Conservation (phyloP, 2,888 invertebrate species). For the Drosophila kuntzei region DNA sequence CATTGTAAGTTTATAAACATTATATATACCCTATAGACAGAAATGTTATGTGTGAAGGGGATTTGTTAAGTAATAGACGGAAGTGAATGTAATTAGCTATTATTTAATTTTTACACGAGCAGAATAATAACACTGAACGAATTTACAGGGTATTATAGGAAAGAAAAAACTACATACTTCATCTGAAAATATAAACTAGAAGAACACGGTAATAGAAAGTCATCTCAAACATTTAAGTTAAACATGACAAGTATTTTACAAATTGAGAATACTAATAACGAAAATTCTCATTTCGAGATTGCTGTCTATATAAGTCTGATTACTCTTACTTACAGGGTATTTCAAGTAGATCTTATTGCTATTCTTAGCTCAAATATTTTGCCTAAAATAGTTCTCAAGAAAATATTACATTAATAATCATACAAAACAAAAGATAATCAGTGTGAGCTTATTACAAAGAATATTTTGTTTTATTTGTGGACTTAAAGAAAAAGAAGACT, state of each 20-base stretch:
- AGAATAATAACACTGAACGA: neutral
- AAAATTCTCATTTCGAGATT: too few species aligned
- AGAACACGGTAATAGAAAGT: too few species aligned
- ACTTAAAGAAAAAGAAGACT: neutral
- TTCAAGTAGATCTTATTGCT: neutral
- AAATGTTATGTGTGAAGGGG: neutral
- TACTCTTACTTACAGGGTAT: too few species aligned
- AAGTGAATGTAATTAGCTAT: neutral
- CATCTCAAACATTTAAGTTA: too few species aligned
- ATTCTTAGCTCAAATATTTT: neutral
- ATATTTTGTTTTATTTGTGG: neutral
- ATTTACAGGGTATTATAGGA: neutral
- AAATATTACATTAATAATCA: neutral
- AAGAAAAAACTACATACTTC: too few species aligned
- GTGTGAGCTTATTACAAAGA: neutral
- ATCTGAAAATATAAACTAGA: too few species aligned
- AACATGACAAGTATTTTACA: too few species aligned
- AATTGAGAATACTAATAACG: too few species aligned
- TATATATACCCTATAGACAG: constrained; percentile 12
- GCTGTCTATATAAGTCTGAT: too few species aligned
- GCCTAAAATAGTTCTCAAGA: neutral
- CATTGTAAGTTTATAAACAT: constrained; percentile 10
- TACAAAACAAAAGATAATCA: neutral
- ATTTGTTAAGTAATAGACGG: neutral
- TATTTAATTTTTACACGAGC: neutral